phyloP scores from a whole-genome alignment of 2,888 invertebrate genomes.

The Agrotis exclamationis region DNA sequence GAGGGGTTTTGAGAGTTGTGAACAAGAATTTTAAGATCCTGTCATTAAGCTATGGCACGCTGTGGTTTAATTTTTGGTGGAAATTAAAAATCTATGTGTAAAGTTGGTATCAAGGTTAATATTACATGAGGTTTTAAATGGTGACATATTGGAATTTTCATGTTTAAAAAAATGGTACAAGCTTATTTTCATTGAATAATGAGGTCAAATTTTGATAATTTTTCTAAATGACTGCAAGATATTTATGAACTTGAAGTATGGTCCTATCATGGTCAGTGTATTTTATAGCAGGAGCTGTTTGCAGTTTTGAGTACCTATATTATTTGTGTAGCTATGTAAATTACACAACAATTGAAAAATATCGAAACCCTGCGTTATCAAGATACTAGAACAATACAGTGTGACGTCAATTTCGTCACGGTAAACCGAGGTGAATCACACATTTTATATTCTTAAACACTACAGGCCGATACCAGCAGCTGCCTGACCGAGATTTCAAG shows the following conservation, averaged over 20 bases:
- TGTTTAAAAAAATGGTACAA: neutral
- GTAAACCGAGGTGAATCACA: slow-evolving; percentile 60
- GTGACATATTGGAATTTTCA: neutral
- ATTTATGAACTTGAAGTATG: neutral
- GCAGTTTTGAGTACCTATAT: neutral
- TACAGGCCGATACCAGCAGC: slow-evolving; percentile 36
- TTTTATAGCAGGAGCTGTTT: neutral
- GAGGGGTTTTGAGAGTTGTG: too few species aligned
- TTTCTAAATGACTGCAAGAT: neutral
- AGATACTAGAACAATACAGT: slow-evolving; percentile 33
- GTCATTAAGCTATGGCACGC: neutral
- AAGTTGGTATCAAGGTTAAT: too few species aligned
- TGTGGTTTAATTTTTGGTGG: neutral
- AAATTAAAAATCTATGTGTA: neutral
- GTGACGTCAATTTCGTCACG: slow-evolving; percentile 76
- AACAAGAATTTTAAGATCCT: too few species aligned
- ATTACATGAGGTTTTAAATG: neutral
- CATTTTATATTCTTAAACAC: slow-evolving; percentile 55
- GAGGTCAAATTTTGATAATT: neutral
- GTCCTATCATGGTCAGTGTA: neutral
- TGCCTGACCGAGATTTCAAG: slow-evolving; percentile 55
- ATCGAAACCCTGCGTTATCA: slow-evolving; percentile 18
- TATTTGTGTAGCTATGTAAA: slow-evolving; percentile 5
- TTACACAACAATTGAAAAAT: neutral
- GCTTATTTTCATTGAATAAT: neutral